Conservation (phyloP, 2,888 invertebrate species). For the Tipula helvola region DNA sequence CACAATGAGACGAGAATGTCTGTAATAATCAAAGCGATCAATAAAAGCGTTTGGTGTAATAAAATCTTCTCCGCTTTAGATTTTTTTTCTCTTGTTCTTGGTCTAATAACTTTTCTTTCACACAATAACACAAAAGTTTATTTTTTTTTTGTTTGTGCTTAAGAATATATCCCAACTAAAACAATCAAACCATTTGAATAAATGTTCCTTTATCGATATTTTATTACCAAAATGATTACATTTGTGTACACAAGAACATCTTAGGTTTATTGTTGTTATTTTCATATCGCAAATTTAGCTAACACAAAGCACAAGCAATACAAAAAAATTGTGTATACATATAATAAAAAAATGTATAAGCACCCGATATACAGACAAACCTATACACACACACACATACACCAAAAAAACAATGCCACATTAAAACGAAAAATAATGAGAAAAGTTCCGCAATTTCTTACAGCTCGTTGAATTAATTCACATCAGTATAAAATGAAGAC, state of each 20-base stretch:
- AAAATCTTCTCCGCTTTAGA: not conserved
- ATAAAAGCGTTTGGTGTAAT: not conserved
- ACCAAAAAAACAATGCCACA: not conserved
- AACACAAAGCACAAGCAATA: not conserved
- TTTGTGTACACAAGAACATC: not conserved
- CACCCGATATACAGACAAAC: not conserved
- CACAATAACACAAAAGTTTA: not conserved
- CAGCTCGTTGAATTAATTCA: slow-evolving; percentile 4
- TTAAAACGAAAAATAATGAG: not conserved
- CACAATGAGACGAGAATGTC: not conserved
- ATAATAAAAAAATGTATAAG: not conserved
- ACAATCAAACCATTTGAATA: slow-evolving; percentile 4
- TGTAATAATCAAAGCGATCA: not conserved
- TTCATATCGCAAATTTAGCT: not conserved
- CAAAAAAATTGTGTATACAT: not conserved
- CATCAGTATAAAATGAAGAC: not conserved
- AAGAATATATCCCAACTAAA: not conserved
- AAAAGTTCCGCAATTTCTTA: not conserved
- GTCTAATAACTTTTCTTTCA: not conserved
- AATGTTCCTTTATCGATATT: slow-evolving; percentile 1
- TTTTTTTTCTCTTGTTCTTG: not conserved
- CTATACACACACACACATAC: not conserved
- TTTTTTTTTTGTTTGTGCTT: not conserved
- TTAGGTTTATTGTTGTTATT: not conserved
- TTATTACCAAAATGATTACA: not conserved